Percentiles rank a stretch among this genome's conserved stretches.
These are phyloP conservation scores for Baronia brevicornis DNA, from an alignment of 2,888 invertebrate species.

Conservation along the genomic window DNA sequence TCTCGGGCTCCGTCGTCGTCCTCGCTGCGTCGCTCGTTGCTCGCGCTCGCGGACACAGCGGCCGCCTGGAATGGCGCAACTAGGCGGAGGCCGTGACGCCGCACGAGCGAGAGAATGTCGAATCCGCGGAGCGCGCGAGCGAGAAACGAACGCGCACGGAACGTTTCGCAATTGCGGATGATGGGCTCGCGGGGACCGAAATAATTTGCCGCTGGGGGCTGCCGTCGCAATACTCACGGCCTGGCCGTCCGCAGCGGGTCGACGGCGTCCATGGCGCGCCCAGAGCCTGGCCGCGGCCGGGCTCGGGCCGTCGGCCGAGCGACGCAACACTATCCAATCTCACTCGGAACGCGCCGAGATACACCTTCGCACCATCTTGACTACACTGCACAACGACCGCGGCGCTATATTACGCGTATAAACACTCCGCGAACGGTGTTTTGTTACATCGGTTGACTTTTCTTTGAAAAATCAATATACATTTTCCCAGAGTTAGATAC, in stretches of 20 bases:
- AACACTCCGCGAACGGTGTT: slow-evolving; percentile 74
- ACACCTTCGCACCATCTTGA: slow-evolving; percentile 72
- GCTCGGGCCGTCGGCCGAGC: slow-evolving; percentile 69
- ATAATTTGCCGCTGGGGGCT: slow-evolving; percentile 52
- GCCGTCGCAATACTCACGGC: slow-evolving; percentile 65
- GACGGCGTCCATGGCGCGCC: slow-evolving; percentile 72
- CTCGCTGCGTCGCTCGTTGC: slow-evolving; percentile 44
- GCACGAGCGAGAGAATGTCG: slow-evolving; percentile 70
- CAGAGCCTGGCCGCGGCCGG: slow-evolving; percentile 71
- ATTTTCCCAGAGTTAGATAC: slow-evolving; percentile 74
- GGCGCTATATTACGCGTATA: slow-evolving; percentile 67
- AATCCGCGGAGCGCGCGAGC: slow-evolving; percentile 51
- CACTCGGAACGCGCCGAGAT: slow-evolving; percentile 68
- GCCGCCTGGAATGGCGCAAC: slow-evolving; percentile 70
- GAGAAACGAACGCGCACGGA: slow-evolving; percentile 55
- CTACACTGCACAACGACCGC: slow-evolving; percentile 70
- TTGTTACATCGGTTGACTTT: slow-evolving; percentile 76
- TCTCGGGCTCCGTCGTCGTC: slow-evolving; percentile 39
- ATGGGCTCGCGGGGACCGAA: slow-evolving; percentile 61
- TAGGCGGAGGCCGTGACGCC: slow-evolving; percentile 70
- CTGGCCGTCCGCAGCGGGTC: slow-evolving; percentile 70
- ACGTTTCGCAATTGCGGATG: slow-evolving; percentile 70
- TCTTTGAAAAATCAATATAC: slow-evolving; percentile 78
- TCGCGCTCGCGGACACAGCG: slow-evolving; percentile 50
- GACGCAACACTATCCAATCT: slow-evolving; percentile 71